Evolutionary conservation across 2,113 vertebrate species (phyloP), one percentile per base, ranked within the genome.

Genomic region (Psettodes erumei): DNA sequence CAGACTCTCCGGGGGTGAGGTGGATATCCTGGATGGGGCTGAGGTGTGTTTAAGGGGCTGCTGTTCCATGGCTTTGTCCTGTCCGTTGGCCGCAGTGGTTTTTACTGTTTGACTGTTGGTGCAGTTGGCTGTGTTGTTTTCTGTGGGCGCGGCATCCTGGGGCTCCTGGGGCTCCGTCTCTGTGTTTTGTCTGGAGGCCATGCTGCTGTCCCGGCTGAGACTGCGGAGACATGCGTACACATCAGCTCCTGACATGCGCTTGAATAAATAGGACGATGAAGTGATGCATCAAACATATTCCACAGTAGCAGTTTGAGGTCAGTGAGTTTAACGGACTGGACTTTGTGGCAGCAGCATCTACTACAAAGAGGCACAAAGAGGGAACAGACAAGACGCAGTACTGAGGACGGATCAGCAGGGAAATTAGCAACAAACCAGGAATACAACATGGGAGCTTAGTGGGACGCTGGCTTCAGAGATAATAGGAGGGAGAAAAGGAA

Each of bases 161-260:
- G 94, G 94, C 75, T 97, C 97, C 92, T 96, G 97, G 0, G 95
- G 94, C 83, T 99, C 96, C 0, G 94, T 96, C 91, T 96, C 96
- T 37, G 97, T 96, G 83, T 99, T 97, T 92, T 97, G 96, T 92
- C 96, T 97, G 91, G 97, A 98, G 87, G 97, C 96, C 97, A 99
- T 99, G 89, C 96, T 98, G 96, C 93, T 96, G 85, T 96, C 96
- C 88, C 96, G 96, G 79, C 96, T 98, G 91, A 95, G 96, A 86
- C 97, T 99, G 90, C 64, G 81, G 65, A 88, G 54, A 93, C 77
- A 82, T 23, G 61, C 40, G 83, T 21, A 84, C 54, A 87, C 43
- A 87, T 70, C 43, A 83, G 25, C 47, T 32, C 68, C 40, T 74
- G 72, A 88, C 54, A 73, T 30, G 63, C 60, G 12, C 35, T 72